Evolutionary conservation across 2,888 invertebrate genomes (phyloP).

Genomic region (Ctena decussata): DNA sequence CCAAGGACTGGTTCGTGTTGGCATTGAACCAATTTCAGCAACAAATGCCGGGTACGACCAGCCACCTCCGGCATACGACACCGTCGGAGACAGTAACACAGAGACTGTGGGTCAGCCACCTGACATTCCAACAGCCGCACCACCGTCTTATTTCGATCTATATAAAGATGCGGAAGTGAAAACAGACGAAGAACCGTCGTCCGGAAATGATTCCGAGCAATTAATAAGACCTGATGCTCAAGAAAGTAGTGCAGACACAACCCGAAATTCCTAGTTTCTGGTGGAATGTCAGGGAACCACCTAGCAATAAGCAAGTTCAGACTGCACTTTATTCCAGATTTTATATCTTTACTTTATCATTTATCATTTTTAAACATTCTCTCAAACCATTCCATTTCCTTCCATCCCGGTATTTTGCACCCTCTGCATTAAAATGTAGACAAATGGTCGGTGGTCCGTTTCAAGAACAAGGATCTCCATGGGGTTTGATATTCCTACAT

Average conservation of each 20-base stretch:
- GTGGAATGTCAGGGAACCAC: no score
- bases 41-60: constrained; percentile 1
- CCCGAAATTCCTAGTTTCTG: no score
- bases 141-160: neutral
- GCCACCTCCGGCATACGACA: neutral
- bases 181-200: neutral
- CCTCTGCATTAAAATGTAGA: no score
- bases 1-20: neutral
- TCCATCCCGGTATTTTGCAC: no score
- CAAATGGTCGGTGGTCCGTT: no score
- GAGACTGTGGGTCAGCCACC: neutral
- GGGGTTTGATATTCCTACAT: no score
- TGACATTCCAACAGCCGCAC: neutral
- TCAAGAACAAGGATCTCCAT: no score
- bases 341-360: no score
- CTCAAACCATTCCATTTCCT: no score
- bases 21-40: neutral
- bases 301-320: no score
- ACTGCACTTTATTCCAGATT: no score
- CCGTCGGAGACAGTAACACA: neutral
- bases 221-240: neutral
- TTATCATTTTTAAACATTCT: no score
- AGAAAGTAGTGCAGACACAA: neutral
- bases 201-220: neutral
- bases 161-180: neutral